Conservation (phyloP, 2,113 vertebrate genomes). For the Oryctolagus cuniculus region DNA sequence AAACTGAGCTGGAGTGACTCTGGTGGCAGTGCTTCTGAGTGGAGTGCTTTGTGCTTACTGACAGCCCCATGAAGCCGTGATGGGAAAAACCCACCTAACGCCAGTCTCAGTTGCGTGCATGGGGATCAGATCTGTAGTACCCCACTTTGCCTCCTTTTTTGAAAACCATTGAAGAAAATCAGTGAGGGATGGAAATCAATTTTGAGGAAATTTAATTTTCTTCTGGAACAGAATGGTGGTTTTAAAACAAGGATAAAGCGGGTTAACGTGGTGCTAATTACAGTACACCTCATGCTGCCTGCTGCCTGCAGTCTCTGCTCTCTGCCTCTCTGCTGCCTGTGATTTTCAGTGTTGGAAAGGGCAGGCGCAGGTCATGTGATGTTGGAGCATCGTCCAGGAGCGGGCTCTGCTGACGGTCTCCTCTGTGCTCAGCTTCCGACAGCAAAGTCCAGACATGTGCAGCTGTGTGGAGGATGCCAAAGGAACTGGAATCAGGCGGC, state of each 20-base stretch:
- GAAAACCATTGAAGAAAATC: not conserved
- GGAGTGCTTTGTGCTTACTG: not conserved
- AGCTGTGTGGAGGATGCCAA: slow-evolving; percentile 98
- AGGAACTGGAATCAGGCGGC: slow-evolving; percentile 95
- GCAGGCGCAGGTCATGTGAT: slow-evolving; percentile 78
- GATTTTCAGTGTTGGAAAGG: slow-evolving; percentile 79
- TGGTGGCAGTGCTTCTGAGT: fast-evolving
- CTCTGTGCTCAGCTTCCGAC: slow-evolving; percentile 93
- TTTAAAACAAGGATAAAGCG: slow-evolving; percentile 55
- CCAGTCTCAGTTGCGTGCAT: fast-evolving
- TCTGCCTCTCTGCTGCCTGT: not conserved
- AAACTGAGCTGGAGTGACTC: not conserved
- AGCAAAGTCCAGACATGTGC: slow-evolving; percentile 95
- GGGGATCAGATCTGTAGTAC: not conserved
- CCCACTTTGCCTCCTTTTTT: not conserved
- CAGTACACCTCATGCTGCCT: slow-evolving; percentile 63
- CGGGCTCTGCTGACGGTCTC: slow-evolving; percentile 84
- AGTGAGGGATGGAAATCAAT: not conserved
- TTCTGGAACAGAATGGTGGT: slow-evolving; percentile 41
- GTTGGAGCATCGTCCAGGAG: slow-evolving; percentile 70
- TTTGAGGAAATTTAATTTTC: slow-evolving; percentile 55
- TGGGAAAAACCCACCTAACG: not conserved
- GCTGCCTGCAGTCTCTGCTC: slow-evolving; percentile 37
- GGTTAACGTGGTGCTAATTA: not conserved
- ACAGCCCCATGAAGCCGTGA: not conserved